These are phyloP conservation scores for Drosophila putrida DNA, from an alignment of 2,888 invertebrate genomes.

Conservation along the genomic window DNA sequence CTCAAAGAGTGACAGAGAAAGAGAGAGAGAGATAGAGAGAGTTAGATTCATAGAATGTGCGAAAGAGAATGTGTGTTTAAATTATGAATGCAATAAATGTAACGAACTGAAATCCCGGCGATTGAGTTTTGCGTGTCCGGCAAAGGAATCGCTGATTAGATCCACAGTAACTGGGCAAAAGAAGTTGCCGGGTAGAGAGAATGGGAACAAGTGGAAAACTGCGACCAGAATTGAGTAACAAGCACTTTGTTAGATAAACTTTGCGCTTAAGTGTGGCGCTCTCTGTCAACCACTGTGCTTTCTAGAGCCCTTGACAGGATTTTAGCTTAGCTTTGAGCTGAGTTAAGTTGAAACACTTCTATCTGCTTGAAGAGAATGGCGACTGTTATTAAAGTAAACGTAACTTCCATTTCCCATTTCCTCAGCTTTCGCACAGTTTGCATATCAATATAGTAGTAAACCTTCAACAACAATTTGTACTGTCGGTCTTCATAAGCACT, in stretches of 20 bases:
- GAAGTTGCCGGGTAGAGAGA: conserved; percentile 1
- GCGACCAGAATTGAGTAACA: conserved; percentile 44
- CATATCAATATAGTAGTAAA: conserved; percentile 26
- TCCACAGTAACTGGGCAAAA: neutral
- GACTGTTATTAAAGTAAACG: neutral
- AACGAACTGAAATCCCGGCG: conserved; percentile 41
- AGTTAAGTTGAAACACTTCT: conserved; percentile 1
- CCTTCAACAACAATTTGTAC: conserved; percentile 24
- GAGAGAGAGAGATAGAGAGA: neutral
- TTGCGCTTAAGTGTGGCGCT: conserved; percentile 51
- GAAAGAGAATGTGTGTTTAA: conserved; percentile 35
- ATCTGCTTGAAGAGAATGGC: neutral
- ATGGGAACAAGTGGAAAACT: conserved; percentile 8
- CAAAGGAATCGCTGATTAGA: conserved; percentile 56
- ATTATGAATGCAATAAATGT: conserved; percentile 70
- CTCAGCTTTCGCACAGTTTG: neutral
- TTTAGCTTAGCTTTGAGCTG: conserved; percentile 19
- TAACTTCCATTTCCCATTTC: neutral
- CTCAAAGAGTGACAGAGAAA: conserved; percentile 9
- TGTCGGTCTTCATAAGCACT: neutral
- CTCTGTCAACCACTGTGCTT: neutral
- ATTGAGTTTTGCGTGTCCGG: conserved; percentile 45
- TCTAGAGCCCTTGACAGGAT: conserved; percentile 31
- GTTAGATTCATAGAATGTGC: neutral
- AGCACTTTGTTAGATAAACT: conserved; percentile 74